Base-by-base conservation (phyloP, 2,113 vertebrate species). In the Maccullochella peelii region DNA sequence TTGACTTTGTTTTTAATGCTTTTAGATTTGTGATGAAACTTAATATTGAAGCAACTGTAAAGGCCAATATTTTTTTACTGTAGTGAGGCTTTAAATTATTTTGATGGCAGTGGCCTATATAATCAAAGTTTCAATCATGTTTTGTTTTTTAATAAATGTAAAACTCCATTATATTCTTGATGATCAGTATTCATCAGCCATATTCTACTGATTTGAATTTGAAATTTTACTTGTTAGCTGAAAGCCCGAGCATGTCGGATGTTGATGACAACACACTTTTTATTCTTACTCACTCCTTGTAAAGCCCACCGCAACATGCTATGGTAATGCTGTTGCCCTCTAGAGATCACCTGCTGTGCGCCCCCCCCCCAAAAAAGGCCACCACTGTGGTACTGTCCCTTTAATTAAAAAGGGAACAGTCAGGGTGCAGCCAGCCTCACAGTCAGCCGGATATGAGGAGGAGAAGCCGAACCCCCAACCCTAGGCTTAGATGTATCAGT, bases 361-460 rank as follows among this genome's bases (percentile, higher is more conserved):
- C 75, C 66, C 85, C 47, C 33, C 44, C 73, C 73, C 49, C 44
- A 69, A 76, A 87, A 69, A 76, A 87, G 82, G 79, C 80, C 77
- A 90, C 84, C 79, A 84, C 84, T 73, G 80, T 79, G 83, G 80
- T 62, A 85, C 85, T 86, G 89, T 91, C 83, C 75, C 92, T 95
- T 95, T 95, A 95, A 95, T 95, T 95, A 95, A 94, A 92, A 92
- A 89, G 61, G 78, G 85, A 93, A 92, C 90, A 88, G 91, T 87
- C 82, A 91, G 83, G 90, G 86, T 89, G 90, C 92, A 93, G 94
- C 89, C 92, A 92, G 88, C 86, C 89, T 92, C 88, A 82, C 80
- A 92, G 93, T 92, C 91, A 83, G 90, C 93, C 93, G 92, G 93
- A 95, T 92, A 94, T 93, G 95, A 94, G 88, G 90, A 88, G 85